Evolutionary conservation across 2,797 vertebrate genomes (phyloP), one percentile per base, ranked within the genome.

Genomic region (Melanotaenia trifasciata): DNA sequence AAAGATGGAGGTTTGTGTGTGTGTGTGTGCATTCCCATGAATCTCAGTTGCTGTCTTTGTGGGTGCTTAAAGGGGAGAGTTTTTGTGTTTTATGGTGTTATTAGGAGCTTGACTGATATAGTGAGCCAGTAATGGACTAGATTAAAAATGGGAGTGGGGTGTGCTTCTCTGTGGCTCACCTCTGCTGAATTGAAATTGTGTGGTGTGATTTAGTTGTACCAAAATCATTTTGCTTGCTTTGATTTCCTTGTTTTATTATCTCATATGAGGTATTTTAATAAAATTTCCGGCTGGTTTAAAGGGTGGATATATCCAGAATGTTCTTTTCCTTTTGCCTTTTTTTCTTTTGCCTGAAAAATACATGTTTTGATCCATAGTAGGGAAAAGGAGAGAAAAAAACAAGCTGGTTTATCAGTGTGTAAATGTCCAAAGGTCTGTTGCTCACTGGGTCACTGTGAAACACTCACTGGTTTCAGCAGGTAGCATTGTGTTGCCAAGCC

Each of bases 401-500:
- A 7, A 61, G 64, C 64, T 58, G 35, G 60, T 77, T 76, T 53
- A 64, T 78, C 65, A 69, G 43, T 35, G 14, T 70, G 58, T 79
- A 53, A 84, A 82, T 70, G 54, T 76, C 36, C 61, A 45, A 54
- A 67, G 28, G 30, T 76, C 53, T 47, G 56, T 56, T 72, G 72
- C 72, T 68, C 51, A 58, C 64, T 58, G 54, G 54, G 32, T 76
- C 62, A 51, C 57, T 35, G 22, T 82, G 66, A 45, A 70, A 32
- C 24, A 67, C 74, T 61, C 61, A 7, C 76, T 66, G 62, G 54
- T 80, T 85, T 77, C 78, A 71, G 72, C 70, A 72, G 65, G 45
- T 10, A 0, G 24, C 57, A 1, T 32, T 1, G 57, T 60, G 86
- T 89, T 90, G 84, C 85, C 74, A 61, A 74, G 85, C 65, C 81